Evolutionary conservation across 1,140 invertebrate species (phyloP), one percentile per base, ranked within the genome.

Genomic region (Drosophila gunungcola): DNA sequence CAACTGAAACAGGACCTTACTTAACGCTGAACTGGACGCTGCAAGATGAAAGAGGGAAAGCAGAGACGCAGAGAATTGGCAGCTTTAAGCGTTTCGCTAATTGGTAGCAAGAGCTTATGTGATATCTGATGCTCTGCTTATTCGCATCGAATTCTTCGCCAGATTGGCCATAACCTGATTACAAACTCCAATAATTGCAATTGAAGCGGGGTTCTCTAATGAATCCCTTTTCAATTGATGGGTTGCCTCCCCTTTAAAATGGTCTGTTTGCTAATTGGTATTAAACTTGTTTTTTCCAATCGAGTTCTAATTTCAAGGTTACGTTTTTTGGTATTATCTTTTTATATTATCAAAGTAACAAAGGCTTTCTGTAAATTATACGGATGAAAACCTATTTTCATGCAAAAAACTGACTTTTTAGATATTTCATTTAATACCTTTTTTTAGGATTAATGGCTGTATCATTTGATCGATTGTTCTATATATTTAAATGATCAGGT

Each of bases 151-250:
- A 38, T 36, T 32, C 9, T 34, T 62, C 2, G 16, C 21, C 29
- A 34, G 61, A 68, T 67, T 65, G 64, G 64, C 38, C 13, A 38
- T 65, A 65, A 65, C 61, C 64, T 53, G 46, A 68, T 68, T 65
- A 45, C 38, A 16, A 43, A 29, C 38, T 32, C n/a, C 10, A 34
- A 13, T 36, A 64, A 57, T 45, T 29, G 57, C 32, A 12, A 38
- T 39, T 38, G 6, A 12, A 46, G 6, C 43, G n/a, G 12, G 3
- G 34, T n/a, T 46, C 55, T 57, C 2, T 2, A 13, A 4, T 4
- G 29, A 60, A 34, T 12, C 12, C 42, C 21, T 34, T 41, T 29
- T 48, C 9, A 39, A 65, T 62, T 36, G 34, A 32, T 48, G 12
- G 34, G 21, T 27, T 1, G 2, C 7, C 1, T 29, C 10, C 2